A percentile compares a stretch with the other conserved stretches of the same genome.
These are phyloP conservation scores for Neoarius graeffei DNA, from an alignment of 2,113 vertebrate species.

Conservation along the genomic window DNA sequence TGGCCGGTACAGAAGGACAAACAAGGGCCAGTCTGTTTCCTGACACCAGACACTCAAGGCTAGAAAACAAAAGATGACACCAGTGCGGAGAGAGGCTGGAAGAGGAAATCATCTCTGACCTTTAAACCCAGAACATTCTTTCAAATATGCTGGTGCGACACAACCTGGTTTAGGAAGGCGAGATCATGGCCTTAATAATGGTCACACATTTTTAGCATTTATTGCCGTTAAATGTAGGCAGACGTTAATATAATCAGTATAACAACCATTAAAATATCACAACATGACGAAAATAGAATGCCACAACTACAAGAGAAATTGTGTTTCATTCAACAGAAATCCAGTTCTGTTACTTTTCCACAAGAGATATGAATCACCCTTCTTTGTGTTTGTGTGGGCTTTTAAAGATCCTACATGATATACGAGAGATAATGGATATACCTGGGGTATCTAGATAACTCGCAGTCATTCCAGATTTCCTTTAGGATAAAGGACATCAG, in stretches of 20 bases:
- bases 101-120: constrained; percentile 38
- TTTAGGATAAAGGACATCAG: constrained; percentile 33
- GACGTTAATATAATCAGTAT: not conserved
- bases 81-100: constrained; percentile 13
- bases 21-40: constrained; percentile 54
- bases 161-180: constrained; percentile 19
- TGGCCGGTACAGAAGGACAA: constrained; percentile 49
- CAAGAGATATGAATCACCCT: not conserved
- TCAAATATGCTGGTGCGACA: constrained; percentile 23
- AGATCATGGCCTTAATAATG: constrained; percentile 4
- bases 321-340: not conserved
- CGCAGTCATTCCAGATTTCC: constrained; percentile 29
- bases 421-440: not conserved
- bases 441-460: constrained; percentile 30
- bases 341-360: not conserved
- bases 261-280: not conserved
- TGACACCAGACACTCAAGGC: constrained; percentile 50
- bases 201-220: not conserved
- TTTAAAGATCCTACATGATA: not conserved
- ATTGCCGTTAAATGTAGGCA: not conserved
- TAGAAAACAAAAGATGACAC: constrained; percentile 47
- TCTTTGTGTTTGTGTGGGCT: not conserved
- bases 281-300: too few species aligned
- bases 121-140: constrained; percentile 29
- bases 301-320: not conserved